These are phyloP conservation scores for Gasterosteus aculeatus DNA, from an alignment of 2,113 vertebrate genomes.

Conservation along the genomic window DNA sequence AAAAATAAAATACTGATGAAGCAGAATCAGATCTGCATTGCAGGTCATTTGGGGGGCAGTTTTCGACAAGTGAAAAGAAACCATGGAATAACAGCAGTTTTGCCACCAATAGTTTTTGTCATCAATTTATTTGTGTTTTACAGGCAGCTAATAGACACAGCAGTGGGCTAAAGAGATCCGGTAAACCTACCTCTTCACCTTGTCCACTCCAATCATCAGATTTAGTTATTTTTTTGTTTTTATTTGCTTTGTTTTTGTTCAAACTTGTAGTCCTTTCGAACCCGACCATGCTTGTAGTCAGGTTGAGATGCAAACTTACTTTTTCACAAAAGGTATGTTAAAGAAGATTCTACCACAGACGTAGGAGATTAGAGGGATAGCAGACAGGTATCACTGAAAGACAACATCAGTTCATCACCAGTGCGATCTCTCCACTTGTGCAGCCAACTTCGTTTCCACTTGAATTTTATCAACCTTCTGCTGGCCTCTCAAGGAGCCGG, in stretches of 20 bases:
- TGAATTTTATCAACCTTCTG: conserved; percentile 89
- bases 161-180: no score
- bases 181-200: no score
- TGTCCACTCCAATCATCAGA: background rate
- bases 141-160: background rate
- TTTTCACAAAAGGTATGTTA: background rate
- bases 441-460: conserved; percentile 89
- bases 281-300: background rate
- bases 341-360: background rate
- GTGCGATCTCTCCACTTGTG: conserved; percentile 78
- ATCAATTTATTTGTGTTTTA: background rate
- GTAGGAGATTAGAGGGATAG: background rate
- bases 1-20: background rate
- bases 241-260: background rate
- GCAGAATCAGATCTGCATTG: background rate
- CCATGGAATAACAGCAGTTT: background rate
- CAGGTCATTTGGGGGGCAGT: no score
- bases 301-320: background rate
- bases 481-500: conserved; percentile 85
- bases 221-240: background rate
- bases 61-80: no score
- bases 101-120: background rate
- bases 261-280: no score
- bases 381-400: conserved; percentile 7
- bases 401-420: conserved; percentile 49